phyloP scores from a whole-genome alignment of 2,888 invertebrate species.

The Matsumyia berberina region DNA sequence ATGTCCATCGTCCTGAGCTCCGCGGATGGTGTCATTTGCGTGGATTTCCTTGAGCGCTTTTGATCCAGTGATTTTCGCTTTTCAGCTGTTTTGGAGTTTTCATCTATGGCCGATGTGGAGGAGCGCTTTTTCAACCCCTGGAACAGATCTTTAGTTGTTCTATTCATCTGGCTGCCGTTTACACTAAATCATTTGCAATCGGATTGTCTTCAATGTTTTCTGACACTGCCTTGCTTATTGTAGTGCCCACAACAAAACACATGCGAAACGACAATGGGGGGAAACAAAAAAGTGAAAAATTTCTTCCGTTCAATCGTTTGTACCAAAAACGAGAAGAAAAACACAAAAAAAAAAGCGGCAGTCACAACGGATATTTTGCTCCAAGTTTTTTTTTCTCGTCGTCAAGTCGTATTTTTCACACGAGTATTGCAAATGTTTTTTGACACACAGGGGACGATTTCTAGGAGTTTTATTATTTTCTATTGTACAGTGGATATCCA shows the following conservation, averaged over 20 bases:
- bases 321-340: neutral
- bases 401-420: constrained; percentile 35
- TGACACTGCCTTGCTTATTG: neutral
- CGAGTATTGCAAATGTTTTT: constrained; percentile 13
- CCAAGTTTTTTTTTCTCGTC: neutral
- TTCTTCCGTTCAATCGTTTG: neutral
- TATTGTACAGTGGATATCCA: neutral
- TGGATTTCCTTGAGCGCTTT: neutral
- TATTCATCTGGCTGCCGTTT: constrained; percentile 21
- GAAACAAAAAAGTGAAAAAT: neutral
- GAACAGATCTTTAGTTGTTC: neutral
- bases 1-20: constrained; percentile 34
- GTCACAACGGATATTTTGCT: constrained; percentile 37
- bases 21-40: neutral
- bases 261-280: constrained; percentile 14
- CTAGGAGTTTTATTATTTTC: neutral
- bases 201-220: constrained; percentile 20
- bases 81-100: constrained; percentile 46
- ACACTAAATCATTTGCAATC: constrained; percentile 43
- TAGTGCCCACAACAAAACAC: constrained; percentile 30
- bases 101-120: constrained; percentile 33
- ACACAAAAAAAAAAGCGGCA: constrained; percentile 36
- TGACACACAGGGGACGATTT: neutral
- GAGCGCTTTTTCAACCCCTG: constrained; percentile 17
- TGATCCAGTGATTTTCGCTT: constrained; percentile 5